These are phyloP conservation scores for Acanthiza pusilla DNA, from an alignment of 2,797 vertebrate species.

Conservation along the genomic window DNA sequence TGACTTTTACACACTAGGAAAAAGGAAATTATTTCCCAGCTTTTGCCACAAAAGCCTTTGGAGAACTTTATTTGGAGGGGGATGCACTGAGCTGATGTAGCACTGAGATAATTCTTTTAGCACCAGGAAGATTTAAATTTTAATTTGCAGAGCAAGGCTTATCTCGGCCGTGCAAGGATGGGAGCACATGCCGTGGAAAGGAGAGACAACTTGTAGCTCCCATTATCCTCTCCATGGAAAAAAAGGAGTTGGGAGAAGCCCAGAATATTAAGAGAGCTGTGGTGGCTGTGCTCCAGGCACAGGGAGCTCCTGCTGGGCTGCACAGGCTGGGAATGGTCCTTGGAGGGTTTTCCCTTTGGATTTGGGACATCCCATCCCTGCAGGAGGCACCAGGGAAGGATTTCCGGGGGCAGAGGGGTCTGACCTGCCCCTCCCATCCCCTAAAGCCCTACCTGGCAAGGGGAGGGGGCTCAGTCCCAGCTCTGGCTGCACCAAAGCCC, in stretches of 20 bases:
- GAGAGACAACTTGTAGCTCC: neutral
- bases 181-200: neutral
- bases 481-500: neutral
- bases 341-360: neutral
- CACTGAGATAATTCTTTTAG: conserved; percentile 16
- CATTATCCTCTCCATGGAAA: neutral
- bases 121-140: neutral
- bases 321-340: accelerated
- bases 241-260: neutral
- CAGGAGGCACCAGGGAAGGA: neutral
- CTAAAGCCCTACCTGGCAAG: accelerated
- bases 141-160: neutral
- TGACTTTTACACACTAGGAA: neutral
- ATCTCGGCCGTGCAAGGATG: neutral
- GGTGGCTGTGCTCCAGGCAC: accelerated
- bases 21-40: neutral
- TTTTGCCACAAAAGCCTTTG: neutral
- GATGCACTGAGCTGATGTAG: neutral
- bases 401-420: neutral
- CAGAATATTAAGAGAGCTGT: neutral
- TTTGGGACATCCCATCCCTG: neutral
- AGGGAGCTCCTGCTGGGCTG: neutral
- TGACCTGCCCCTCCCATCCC: neutral
- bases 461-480: neutral
- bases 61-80: conserved; percentile 15